Percentiles rank a stretch among this genome's conserved stretches.
Conservation (phyloP, 2,113 vertebrate species). For the Euleptes europaea region DNA sequence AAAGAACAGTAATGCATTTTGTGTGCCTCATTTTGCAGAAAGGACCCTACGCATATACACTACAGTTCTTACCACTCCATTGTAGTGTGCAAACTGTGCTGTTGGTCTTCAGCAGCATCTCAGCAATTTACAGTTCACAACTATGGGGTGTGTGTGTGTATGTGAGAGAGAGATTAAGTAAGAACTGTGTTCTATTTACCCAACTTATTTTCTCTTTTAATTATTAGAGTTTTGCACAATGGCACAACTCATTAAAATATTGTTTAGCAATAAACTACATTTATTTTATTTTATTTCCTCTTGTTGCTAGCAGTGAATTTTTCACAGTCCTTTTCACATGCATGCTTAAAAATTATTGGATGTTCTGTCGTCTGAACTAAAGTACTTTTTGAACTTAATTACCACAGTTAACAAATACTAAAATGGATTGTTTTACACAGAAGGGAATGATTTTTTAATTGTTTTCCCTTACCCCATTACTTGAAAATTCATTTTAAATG, state of each 20-base stretch:
- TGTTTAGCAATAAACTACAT: neutral
- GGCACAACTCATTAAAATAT: neutral
- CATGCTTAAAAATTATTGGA: neutral
- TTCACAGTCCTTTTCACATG: neutral
- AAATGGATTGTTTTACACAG: neutral
- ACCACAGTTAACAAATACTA: slow-evolving; percentile 19
- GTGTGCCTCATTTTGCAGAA: no score
- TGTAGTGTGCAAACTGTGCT: slow-evolving; percentile 16
- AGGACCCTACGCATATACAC: no score
- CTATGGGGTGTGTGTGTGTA: neutral
- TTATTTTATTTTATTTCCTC: neutral
- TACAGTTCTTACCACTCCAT: neutral
- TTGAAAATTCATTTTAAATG: neutral
- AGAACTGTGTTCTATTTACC: slow-evolving; percentile 7
- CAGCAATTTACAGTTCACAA: neutral
- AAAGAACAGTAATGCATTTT: neutral
- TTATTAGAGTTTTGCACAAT: slow-evolving; percentile 7
- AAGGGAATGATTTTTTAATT: neutral
- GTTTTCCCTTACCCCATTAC: no score
- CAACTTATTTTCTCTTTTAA: neutral
- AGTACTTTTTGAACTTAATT: slow-evolving; percentile 55
- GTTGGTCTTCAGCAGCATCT: neutral
- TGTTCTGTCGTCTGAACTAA: slow-evolving; percentile 38
- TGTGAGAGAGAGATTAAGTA: neutral
- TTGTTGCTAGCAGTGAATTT: neutral